These are phyloP conservation scores for Parambassis ranga DNA, from an alignment of 2,797 vertebrate species.

Conservation along the genomic window DNA sequence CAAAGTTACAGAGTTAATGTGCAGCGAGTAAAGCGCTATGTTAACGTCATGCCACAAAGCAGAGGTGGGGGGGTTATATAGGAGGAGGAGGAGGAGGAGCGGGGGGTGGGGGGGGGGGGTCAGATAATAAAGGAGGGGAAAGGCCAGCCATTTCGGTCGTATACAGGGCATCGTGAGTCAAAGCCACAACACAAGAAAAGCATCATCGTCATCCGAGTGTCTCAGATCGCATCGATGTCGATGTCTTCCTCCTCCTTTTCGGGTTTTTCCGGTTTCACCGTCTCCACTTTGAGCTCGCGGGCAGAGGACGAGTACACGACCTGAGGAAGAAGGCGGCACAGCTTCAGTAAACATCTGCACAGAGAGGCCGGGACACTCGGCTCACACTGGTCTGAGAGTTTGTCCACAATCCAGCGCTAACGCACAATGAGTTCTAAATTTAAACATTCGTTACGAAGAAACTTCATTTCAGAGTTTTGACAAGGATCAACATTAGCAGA, in stretches of 20 bases:
- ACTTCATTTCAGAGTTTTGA: no score
- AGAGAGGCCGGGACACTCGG: no score
- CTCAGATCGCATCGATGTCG: conserved; percentile 97
- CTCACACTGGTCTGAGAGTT: no score
- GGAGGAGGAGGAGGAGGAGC: not conserved
- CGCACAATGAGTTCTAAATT: no score
- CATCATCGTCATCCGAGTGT: conserved; percentile 57
- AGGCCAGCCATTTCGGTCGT: conserved; percentile 47
- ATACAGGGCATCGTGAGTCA: conserved; percentile 47
- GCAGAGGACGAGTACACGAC: conserved; percentile 95
- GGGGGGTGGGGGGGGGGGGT: not conserved
- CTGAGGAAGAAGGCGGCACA: conserved; percentile 67
- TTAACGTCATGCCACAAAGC: conserved; percentile 78
- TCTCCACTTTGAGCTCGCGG: conserved; percentile 94
- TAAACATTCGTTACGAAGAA: no score
- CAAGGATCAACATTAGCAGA: no score
- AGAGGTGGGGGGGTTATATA: not conserved
- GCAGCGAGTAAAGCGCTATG: conserved; percentile 73
- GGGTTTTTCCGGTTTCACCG: conserved; percentile 85
- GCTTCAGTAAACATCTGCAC: not conserved
- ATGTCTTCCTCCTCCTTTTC: conserved; percentile 94
- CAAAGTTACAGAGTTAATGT: conserved; percentile 66
- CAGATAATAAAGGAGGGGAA: conserved; percentile 10
- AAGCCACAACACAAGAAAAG: conserved; percentile 71
- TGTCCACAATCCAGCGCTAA: no score